Base-by-base conservation (phyloP, 2,113 vertebrate genomes). In the Larimichthys polyactis region DNA sequence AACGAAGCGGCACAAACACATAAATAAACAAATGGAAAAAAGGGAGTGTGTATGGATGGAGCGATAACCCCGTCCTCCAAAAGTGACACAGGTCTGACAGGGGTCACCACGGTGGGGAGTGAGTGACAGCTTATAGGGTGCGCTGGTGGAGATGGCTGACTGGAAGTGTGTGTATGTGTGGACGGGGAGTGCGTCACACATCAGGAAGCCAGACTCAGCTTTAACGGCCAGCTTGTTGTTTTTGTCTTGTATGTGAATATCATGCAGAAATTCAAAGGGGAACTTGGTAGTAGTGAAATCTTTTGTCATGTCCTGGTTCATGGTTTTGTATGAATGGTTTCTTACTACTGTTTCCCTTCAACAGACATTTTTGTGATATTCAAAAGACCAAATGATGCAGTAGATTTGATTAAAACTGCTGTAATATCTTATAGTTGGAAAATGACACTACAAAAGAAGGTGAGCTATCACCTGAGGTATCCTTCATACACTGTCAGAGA, bases 21-120 rank as follows among this genome's bases (percentile, higher is more conserved):
- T 69, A 91, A 87, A 93, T 79, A 92, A 89, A 89, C 79, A 89
- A 91, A 75, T 66, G 20, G 58, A 84, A 19, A 19, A 40, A 32
- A 59, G 58, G 11, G 15, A 20, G 67, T 64, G 74, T 64, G 89
- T 78, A 76, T 79, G 88, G 71, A 78, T 36, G 64, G 54, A 22
- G 70, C 51, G 67, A 71, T 75, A 60, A 48, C 80, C 69, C 60
- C 48, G 11, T 66, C 69, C 67, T 70, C 60, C 24, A 8, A 10
- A 67, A 81, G 74, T 89, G 92, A 89, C 92, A 91, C 79, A 17
- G 82, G 83, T 71, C 87, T 93, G 93, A 93, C 92, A 94, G 90
- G 29, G 92, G 89, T 94, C 93, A 92, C 76, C 29, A 83, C 29
- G 58, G 78, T 40, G 2, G 75, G 60, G 84, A 78, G 27, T 81